Base-by-base conservation (phyloP, 2,888 invertebrate species). In the Hanleya hanleyi region DNA sequence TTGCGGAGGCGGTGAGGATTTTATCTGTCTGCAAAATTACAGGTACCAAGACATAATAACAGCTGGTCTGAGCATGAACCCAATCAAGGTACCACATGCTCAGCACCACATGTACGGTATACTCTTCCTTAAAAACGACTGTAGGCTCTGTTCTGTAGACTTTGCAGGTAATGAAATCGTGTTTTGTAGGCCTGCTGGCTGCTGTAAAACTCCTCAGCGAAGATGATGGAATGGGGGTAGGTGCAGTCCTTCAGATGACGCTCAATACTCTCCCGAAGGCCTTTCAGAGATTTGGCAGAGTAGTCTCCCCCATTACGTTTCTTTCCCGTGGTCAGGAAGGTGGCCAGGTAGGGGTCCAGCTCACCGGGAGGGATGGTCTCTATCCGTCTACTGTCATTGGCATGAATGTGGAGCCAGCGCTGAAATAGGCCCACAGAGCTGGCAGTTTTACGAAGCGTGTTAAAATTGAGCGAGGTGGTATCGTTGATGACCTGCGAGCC, bases 231-330 rank as follows among this genome's bases (percentile, higher is more conserved):
- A 15, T 29, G 12, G 4, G 57, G 57, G 57, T 57, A 57, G 57
- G 26, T 32, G 18, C 26, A 57, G 15, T 57, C 57, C 26, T 57
- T 57, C 22, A 57, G 32, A 26, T 57, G 57, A 1, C 57, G 57
- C 57, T 57, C 57, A 26, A 57, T 57, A 32, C 57, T 57, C 29
- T 57, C 57, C 26, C 57, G 57, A 1, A 57, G 57, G 15, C 57
- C 57, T 57, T 57, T 57, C 22, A 57, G 57, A 4, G 57, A 57
- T 26, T 57, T 57, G 29, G 57, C 57, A 4, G 57, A 29, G 57
- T 57, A 57, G 12, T 57, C 32, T 22, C 57, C 57, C 22, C 57
- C 57, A 22, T 29, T 32, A 1, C 22, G 26, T 26, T 57, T 57
- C 26, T 57, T 22, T 29, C 57, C 22, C 26, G 57, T 57, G 29